Conservation (phyloP, 2,113 vertebrate genomes). For the Hippolais icterina region DNA sequence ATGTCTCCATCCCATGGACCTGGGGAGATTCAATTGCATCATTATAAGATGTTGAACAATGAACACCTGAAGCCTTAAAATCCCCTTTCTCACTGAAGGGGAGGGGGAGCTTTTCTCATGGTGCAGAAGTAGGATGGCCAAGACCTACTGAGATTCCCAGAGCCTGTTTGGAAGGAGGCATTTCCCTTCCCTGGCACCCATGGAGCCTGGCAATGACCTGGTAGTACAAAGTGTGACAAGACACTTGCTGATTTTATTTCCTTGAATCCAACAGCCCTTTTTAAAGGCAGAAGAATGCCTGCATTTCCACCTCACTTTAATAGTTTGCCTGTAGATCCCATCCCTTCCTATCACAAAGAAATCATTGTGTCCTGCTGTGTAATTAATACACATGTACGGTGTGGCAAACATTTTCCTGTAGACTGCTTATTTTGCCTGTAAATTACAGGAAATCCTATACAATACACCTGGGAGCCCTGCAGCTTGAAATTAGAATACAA, state of each 20-base stretch:
- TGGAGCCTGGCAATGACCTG: background rate
- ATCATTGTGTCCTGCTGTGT: conserved; percentile 79
- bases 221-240: background rate
- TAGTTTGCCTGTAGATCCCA: conserved; percentile 69
- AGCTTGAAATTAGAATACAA: conserved; percentile 79
- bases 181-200: background rate
- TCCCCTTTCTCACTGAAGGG: background rate
- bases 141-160: accelerated
- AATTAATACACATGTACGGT: conserved; percentile 77
- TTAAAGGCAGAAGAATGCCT: conserved; percentile 55
- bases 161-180: background rate
- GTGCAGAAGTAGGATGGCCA: background rate
- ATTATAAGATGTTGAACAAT: background rate
- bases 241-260: conserved; percentile 6
- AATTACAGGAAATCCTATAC: conserved; percentile 81
- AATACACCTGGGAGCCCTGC: conserved; percentile 79
- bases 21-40: background rate
- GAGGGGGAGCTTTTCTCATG: background rate
- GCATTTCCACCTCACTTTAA: conserved; percentile 51
- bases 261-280: conserved; percentile 9
- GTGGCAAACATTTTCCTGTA: conserved; percentile 74
- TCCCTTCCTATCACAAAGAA: conserved; percentile 75
- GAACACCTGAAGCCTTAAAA: background rate
- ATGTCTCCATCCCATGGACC: background rate
- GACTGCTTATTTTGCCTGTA: conserved; percentile 79